Evolutionary conservation across 2,888 invertebrate species (phyloP), one percentile per base, ranked within the genome.

Genomic region (Eupithecia abbreviata): DNA sequence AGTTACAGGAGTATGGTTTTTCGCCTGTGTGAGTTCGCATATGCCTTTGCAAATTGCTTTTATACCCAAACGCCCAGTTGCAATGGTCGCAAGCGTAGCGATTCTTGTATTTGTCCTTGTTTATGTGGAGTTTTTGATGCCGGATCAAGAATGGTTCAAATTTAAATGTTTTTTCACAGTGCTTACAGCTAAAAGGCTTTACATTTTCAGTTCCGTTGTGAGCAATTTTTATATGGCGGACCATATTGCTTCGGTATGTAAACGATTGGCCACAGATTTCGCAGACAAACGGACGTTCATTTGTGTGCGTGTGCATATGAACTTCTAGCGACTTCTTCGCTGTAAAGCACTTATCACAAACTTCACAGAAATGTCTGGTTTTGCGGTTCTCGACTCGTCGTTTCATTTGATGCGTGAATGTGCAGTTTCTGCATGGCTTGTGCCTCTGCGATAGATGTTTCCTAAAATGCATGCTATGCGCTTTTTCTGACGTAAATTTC

Each of bases 221-320:
- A 10, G 45, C 47, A 18, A 69, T 18, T 47, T 45, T 47, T 3
- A 18, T 69, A 47, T 69, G 69, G 5, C 69, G 43, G 12, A 18
- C 30, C 69, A 69, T 69, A 6, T 69, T 69, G 13, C 69, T 69
- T 13, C 18, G 4, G 30, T 45, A 69, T n/a, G 47, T 47, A 9
- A 69, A 69, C 2, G 69, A 69, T 47, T 18, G 69, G 18, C 69
- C 69, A 30, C 69, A 69, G n/a, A 47, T 69, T 69, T 69, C 69
- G 18, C 69, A 69, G 47, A 69, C 47, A 13, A 18, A 69, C 3
- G 45, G 47, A 18, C 69, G 43, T 7, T 69, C 69, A 10, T 69
- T 69, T 10, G 43, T 69, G 45, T 69, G 69, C 6, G 47, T 30
- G 13, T 45, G n/a, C 69, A 69, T 69, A 30, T 69, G 69, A 12